A percentile compares a stretch with the other conserved stretches of the same genome.
Conservation (phyloP, 2,888 invertebrate genomes). For the Lamproptera curius region DNA sequence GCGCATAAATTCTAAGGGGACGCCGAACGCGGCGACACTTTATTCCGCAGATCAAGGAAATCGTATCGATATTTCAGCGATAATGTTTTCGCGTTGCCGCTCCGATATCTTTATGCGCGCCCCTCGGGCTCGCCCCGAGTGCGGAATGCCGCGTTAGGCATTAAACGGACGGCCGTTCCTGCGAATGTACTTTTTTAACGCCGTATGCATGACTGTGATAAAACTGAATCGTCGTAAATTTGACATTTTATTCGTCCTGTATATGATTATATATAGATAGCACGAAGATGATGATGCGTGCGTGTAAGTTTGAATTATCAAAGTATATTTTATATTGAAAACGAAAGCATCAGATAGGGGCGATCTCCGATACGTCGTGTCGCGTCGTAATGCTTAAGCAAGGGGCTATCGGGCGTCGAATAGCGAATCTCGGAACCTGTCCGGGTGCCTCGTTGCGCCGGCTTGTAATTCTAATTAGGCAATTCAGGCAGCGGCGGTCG, state of each 20-base stretch:
- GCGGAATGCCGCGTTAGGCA: slow-evolving; percentile 35
- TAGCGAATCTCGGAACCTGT: slow-evolving; percentile 47
- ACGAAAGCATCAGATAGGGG: too few relatives aligned
- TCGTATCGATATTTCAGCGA: slow-evolving; percentile 74
- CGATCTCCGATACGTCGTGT: not conserved
- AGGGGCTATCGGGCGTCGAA: slow-evolving; percentile 11
- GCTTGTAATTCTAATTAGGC: slow-evolving; percentile 75
- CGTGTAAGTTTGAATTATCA: too few relatives aligned
- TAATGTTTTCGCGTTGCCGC: slow-evolving; percentile 64
- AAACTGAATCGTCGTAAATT: slow-evolving; percentile 35
- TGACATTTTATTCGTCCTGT: slow-evolving; percentile 30
- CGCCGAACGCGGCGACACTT: slow-evolving; percentile 63
- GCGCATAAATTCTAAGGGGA: slow-evolving; percentile 68
- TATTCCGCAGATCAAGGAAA: slow-evolving; percentile 74
- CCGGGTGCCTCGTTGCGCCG: too few relatives aligned
- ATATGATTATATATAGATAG: slow-evolving; percentile 13
- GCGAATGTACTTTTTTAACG: slow-evolving; percentile 23
- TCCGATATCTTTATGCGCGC: slow-evolving; percentile 64
- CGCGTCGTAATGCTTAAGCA: slow-evolving; percentile 1
- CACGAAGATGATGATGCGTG: not conserved
- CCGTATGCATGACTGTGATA: slow-evolving; percentile 32
- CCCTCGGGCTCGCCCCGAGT: slow-evolving; percentile 58
- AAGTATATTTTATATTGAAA: too few relatives aligned
- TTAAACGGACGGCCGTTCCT: slow-evolving; percentile 28
- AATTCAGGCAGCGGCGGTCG: slow-evolving; percentile 58